Evolutionary conservation across 2,888 invertebrate genomes (phyloP), one percentile per base, ranked within the genome.

Genomic region (Lottia gigantea): DNA sequence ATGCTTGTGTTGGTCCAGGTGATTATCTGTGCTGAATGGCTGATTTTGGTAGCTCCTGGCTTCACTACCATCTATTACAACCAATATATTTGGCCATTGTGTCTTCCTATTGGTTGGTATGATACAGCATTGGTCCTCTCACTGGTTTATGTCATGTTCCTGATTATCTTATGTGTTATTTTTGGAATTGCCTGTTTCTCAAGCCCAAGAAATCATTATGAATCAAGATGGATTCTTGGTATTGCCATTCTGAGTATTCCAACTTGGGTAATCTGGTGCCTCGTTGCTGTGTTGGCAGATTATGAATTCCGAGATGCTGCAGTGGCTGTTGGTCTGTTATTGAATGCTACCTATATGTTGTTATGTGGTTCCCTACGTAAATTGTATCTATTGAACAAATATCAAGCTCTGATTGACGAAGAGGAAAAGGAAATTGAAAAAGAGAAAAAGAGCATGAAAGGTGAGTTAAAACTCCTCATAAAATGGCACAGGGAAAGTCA

Each of bases 21-120:
- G 25, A 83, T 89, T 64, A 83, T 90, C 31, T 86, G 86, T 23
- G 82, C 86, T 3, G 88, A 89, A 62, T 90, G 90, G 90, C 81
- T 90, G 23, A 85, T 89, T 61, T 79, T 90, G 6, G 84, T 84
- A 62, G 84, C 85, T 0, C 88, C 90, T 0, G 74, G 67, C 0
- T 70, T 79, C 62, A 74, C 70, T 26, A 72, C 77, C n/a, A 80
- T 85, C 16, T 76, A 83, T 26, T 85, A 84, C 72, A 81, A 82
- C 66, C 78, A 79, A 46, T 76, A 75, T 66, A 73, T 80, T 64
- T 85, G 84, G 84, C 83, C 84, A 1, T 74, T 86, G 12, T 89
- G 89, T 78, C 80, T 84, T 14, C 88, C 88, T 2, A 80, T 83
- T 26, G 84, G 84, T 64, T 84, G 83, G 69, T 88, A 88, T 73